Evolutionary conservation across 2,113 vertebrate genomes (phyloP).

Genomic region (Dipodomys ordii): DNA sequence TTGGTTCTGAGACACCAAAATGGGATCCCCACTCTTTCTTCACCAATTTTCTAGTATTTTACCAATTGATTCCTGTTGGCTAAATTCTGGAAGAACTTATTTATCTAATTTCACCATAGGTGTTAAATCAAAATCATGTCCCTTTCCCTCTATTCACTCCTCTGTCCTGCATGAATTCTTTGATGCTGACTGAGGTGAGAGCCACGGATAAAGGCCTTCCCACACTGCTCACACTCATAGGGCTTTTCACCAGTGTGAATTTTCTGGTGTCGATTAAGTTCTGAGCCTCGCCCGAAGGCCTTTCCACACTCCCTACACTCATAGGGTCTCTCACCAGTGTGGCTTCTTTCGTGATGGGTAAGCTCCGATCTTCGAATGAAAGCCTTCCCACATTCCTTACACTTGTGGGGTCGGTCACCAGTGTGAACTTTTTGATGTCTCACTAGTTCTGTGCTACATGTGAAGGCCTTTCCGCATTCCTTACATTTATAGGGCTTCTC

Average conservation of each 20-base stretch:
- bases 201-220: conserved; percentile 74
- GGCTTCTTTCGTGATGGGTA: conserved; percentile 72
- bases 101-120: background rate
- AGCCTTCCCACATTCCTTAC: conserved; percentile 77
- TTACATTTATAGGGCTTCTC: conserved; percentile 79
- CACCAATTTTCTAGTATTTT: background rate
- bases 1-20: background rate
- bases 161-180: conserved; percentile 77
- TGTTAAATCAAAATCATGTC: background rate
- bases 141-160: conserved; percentile 68
- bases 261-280: conserved; percentile 77
- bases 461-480: conserved; percentile 79
- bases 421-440: conserved; percentile 79
- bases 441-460: conserved; percentile 78
- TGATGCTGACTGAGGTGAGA: conserved; percentile 85
- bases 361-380: conserved; percentile 78
- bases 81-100: conserved; percentile 21
- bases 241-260: conserved; percentile 82
- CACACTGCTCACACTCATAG: conserved; percentile 75
- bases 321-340: conserved; percentile 76
- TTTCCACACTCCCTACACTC: conserved; percentile 74
- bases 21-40: background rate
- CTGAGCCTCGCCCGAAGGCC: conserved; percentile 70
- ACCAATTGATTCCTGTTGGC: background rate
- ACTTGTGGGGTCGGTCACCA: conserved; percentile 78